Percentiles rank a stretch among this genome's conserved stretches.
Conservation (phyloP, 2,113 vertebrate genomes). For the Neomonachus schauinslandi region DNA sequence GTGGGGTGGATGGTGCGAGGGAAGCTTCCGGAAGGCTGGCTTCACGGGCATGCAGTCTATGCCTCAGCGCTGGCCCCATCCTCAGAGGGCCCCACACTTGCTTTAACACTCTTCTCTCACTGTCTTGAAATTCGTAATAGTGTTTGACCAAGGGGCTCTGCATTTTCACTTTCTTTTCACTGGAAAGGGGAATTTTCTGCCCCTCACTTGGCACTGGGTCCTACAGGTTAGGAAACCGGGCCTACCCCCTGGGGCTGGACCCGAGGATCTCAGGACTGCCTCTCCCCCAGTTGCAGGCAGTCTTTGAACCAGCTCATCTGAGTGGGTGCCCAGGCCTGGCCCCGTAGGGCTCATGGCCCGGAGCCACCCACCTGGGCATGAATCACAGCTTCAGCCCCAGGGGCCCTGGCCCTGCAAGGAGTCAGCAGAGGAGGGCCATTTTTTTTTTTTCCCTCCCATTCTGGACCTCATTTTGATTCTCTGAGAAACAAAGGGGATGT, state of each 20-base stretch:
- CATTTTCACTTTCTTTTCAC: background rate
- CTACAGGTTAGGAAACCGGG: background rate
- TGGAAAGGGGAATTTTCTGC: background rate
- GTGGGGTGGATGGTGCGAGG: background rate
- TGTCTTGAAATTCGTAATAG: background rate
- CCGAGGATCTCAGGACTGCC: background rate
- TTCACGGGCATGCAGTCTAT: rapidly evolving
- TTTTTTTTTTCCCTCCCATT: background rate
- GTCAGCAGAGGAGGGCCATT: background rate
- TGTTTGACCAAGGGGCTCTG: background rate
- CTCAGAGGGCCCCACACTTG: background rate
- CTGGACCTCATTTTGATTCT: background rate
- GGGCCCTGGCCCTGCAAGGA: background rate
- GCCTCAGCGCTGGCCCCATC: rapidly evolving
- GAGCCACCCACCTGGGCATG: background rate
- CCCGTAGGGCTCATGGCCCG: background rate
- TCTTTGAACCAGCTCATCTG: background rate
- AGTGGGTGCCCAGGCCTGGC: background rate
- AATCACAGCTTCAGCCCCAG: background rate
- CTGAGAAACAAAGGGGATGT: background rate
- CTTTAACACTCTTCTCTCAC: background rate
- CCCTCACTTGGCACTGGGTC: background rate
- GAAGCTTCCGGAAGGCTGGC: background rate
- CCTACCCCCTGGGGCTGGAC: background rate
- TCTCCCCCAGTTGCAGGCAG: background rate